Conservation (phyloP, 2,888 invertebrate species). For the Pterostichus madidus region DNA sequence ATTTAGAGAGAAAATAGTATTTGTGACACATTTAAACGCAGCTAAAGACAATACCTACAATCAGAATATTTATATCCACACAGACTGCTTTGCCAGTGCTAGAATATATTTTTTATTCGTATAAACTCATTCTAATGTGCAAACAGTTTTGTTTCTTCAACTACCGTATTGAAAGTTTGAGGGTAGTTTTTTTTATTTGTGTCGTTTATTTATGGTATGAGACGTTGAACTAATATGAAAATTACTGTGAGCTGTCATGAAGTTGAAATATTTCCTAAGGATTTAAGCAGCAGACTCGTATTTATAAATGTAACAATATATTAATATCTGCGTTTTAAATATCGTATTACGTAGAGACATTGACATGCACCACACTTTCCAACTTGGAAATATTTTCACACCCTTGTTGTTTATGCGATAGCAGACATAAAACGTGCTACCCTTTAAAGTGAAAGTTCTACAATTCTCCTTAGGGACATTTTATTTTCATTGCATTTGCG, state of each 20-base stretch:
- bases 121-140: conserved; percentile 5
- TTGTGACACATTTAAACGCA: conserved; percentile 44
- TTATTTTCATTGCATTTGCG: not conserved
- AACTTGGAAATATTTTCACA: conserved; percentile 6
- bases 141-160: conserved; percentile 24
- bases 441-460: conserved; percentile 5
- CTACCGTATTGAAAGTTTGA: conserved; percentile 6
- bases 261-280: not conserved
- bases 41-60: conserved; percentile 50
- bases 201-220: conserved; percentile 36
- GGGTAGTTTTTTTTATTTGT: conserved; percentile 34
- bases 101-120: conserved; percentile 44
- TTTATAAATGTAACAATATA: conserved; percentile 6
- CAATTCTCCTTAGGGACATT: too few relatives aligned
- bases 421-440: not conserved
- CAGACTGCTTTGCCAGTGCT: conserved; percentile 41
- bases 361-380: conserved; percentile 7
- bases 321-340: conserved; percentile 2
- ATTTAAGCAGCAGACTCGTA: not conserved
- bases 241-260: conserved; percentile 17
- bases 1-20: conserved; percentile 14
- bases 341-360: conserved; percentile 19
- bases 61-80: conserved; percentile 52
- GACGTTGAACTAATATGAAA: conserved; percentile 28
- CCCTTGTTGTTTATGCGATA: not conserved